A percentile compares a stretch with the other conserved stretches of the same genome.
phyloP scores from a whole-genome alignment of 2,888 invertebrate genomes.

The Lepidonotus clava region DNA sequence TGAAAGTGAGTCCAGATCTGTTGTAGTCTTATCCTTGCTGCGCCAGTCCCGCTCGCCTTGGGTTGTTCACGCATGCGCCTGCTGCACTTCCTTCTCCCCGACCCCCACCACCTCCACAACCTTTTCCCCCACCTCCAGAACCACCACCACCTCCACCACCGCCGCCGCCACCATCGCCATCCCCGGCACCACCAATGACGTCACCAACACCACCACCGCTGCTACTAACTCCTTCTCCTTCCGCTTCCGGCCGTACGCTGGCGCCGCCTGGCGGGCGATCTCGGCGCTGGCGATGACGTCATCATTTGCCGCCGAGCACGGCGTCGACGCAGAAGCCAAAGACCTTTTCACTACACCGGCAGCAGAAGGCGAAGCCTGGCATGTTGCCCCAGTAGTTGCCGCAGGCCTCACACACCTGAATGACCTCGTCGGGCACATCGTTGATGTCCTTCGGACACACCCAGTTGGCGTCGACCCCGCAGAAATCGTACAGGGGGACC shows the following conservation, averaged over 20 bases:
- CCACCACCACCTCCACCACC: background rate
- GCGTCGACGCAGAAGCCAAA: slow-evolving; percentile 63
- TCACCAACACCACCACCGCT: background rate
- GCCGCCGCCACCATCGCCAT: background rate
- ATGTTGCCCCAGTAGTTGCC: slow-evolving; percentile 63
- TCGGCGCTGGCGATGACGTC: slow-evolving; percentile 11
- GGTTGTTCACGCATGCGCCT: no score
- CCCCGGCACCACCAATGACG: background rate
- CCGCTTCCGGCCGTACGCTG: background rate
- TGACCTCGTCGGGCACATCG: slow-evolving; percentile 56
- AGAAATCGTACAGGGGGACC: slow-evolving; percentile 40
- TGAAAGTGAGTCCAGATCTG: background rate
- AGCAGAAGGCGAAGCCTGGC: slow-evolving; percentile 63
- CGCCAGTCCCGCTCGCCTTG: background rate
- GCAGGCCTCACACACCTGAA: slow-evolving; percentile 62
- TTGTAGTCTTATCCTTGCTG: background rate
- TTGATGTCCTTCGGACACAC: slow-evolving; percentile 46
- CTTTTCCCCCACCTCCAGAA: no score
- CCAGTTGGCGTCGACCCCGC: slow-evolving; percentile 36
- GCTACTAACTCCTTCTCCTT: background rate
- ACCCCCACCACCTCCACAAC: no score
- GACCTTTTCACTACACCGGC: slow-evolving; percentile 61
- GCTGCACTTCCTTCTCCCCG: no score
- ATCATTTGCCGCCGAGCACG: slow-evolving; percentile 59
- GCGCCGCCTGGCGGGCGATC: background rate